Conservation (phyloP, 2,797 vertebrate genomes). For the Enoplosus armatus region DNA sequence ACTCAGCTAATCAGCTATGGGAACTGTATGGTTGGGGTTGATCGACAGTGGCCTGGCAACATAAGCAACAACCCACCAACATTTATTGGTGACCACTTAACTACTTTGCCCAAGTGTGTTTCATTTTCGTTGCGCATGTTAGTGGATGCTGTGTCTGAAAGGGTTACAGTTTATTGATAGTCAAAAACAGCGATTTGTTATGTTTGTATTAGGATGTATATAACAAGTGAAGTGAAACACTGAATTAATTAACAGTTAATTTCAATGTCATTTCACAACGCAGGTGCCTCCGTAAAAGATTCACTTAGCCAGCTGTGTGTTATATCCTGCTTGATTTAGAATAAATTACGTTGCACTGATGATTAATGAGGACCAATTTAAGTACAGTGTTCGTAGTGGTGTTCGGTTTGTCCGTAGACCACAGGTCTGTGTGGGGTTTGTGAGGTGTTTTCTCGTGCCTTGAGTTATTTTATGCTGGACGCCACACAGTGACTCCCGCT, state of each 20-base stretch:
- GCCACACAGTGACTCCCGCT: constrained; percentile 13
- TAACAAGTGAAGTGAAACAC: too few relatives aligned
- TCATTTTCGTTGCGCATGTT: too few relatives aligned
- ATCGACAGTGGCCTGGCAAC: not conserved
- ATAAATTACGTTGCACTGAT: constrained; percentile 1
- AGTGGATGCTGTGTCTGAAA: too few relatives aligned
- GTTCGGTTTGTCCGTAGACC: not conserved
- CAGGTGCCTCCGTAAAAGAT: constrained; percentile 6
- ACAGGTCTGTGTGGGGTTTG: not conserved
- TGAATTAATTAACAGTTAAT: too few relatives aligned
- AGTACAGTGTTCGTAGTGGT: constrained; percentile 2
- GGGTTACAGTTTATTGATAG: too few relatives aligned
- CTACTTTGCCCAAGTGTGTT: too few relatives aligned
- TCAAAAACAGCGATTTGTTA: too few relatives aligned
- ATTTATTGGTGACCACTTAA: too few relatives aligned
- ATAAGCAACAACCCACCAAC: not conserved
- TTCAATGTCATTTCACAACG: not conserved
- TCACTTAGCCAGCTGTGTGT: not conserved
- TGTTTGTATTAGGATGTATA: too few relatives aligned
- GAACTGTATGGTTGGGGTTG: not conserved
- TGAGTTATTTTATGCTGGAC: constrained; percentile 18
- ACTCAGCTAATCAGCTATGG: not conserved
- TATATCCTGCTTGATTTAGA: not conserved
- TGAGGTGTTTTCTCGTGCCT: not conserved
- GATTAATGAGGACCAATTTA: constrained; percentile 12